phyloP scores from a whole-genome alignment of 2,888 invertebrate genomes.

The Alloscopus bannaensis region DNA sequence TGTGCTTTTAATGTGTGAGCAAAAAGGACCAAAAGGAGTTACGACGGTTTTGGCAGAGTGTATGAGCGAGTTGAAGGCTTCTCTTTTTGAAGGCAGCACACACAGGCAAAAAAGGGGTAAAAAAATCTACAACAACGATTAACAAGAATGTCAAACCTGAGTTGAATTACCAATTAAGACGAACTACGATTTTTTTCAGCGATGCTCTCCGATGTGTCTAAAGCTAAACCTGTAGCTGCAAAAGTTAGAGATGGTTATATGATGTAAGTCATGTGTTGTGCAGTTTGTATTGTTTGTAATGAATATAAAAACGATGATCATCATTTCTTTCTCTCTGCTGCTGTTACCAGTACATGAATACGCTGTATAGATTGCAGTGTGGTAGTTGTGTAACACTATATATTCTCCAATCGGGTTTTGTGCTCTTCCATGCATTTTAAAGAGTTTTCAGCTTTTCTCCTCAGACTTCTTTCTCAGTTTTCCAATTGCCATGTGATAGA shows the following conservation, averaged over 20 bases:
- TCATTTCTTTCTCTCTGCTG: not conserved
- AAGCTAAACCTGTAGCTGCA: constrained; percentile 12
- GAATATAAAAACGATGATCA: not conserved
- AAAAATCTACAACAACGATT: constrained; percentile 47
- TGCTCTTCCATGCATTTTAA: constrained; percentile 36
- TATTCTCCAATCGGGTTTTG: not conserved
- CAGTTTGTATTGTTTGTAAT: not conserved
- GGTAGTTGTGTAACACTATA: not conserved
- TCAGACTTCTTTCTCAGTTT: constrained; percentile 18
- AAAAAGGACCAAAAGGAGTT: too few species aligned
- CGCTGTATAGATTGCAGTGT: not conserved
- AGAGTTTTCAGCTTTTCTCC: constrained; percentile 8
- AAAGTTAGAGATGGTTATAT: not conserved
- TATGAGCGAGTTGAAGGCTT: too few species aligned
- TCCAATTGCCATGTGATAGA: too few species aligned
- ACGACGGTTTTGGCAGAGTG: constrained; percentile 2
- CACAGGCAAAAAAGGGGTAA: constrained; percentile 5
- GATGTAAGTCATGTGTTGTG: not conserved
- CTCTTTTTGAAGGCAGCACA: not conserved
- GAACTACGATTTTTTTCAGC: constrained; percentile 19
- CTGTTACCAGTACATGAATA: not conserved
- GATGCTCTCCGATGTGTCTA: not conserved
- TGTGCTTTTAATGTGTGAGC: not conserved
- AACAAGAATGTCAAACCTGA: constrained; percentile 64
- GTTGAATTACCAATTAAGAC: constrained; percentile 55